These are phyloP conservation scores for Pantala flavescens DNA, from an alignment of 1,140 invertebrate genomes.

Conservation along the genomic window DNA sequence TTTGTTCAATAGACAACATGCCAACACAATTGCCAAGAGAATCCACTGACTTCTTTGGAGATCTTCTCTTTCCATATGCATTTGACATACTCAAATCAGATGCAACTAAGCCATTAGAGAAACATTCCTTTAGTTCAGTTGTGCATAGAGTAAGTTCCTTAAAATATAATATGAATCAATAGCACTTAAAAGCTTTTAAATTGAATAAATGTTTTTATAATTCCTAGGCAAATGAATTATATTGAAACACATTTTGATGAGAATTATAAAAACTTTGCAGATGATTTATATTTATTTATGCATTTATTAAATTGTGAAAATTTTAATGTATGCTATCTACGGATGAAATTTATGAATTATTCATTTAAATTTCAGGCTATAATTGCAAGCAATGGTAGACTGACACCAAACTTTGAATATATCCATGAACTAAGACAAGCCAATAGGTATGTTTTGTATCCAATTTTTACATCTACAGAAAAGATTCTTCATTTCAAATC, in stretches of 20 bases:
- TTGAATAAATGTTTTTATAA: neutral
- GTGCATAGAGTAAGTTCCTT: constrained; percentile 73
- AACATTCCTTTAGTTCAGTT: constrained; percentile 62
- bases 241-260: neutral
- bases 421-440: constrained; percentile 75
- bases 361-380: constrained; percentile 57
- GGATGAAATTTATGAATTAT: too few species aligned
- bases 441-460: constrained; percentile 36
- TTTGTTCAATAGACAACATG: constrained; percentile 99
- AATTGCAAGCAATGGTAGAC: constrained; percentile 86
- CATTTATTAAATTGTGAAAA: too few species aligned
- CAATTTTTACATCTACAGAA: neutral
- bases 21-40: constrained; percentile 96
- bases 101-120: constrained; percentile 68
- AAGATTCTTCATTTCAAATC: neutral
- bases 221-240: neutral
- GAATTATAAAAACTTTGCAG: neutral
- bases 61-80: constrained; percentile 80
- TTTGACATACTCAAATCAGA: constrained; percentile 85
- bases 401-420: constrained; percentile 91
- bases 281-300: neutral
- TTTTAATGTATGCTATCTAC: too few species aligned
- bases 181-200: too few species aligned
- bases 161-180: too few species aligned
- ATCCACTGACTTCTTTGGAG: constrained; percentile 95